Evolutionary conservation across 2,888 invertebrate genomes (phyloP), one percentile per base, ranked within the genome.

Genomic region (Monoplex corrugatus): DNA sequence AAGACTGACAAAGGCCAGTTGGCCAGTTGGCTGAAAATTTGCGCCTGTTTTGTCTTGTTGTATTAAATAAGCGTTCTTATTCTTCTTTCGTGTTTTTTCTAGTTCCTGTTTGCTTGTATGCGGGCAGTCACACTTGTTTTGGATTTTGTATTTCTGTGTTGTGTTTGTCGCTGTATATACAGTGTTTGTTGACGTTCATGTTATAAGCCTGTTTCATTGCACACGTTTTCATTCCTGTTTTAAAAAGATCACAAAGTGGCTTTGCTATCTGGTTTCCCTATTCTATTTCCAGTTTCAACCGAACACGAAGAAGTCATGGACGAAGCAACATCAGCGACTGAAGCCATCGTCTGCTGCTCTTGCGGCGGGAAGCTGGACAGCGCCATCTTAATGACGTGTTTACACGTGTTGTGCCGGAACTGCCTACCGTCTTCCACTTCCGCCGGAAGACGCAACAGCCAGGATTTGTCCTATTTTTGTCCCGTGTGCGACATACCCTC

Each of bases 301-400:
- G 35, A 16, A 78, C 38, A 8, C 10, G 38, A 8, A 35, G 13
- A 38, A 38, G 28, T 57, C 35, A 84, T 84, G 84, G 57, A 50
- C 1, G 75, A 75, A 19, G 78, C 38, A 44, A 28, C 35, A 35
- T 23, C 85, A 19, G 28, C 72, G 0, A 1, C 57, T 28, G 87
- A 78, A 38, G 38, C 86, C 1, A 35, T 85, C 5, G 43, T 38
- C 16, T 89, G 89, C 38, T 40, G 87, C 6, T 63, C 85, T 6
- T 89, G 89, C 45, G 78, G 78, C 28, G 80, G 80, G 3, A 32
- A 45, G 2, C 57, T 86, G 35, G 78, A 75, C 63, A 68, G 50
- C n/a, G 68, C 89, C 44, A 84, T 72, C 45, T 40, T 91, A n/a
- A 83, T 91, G 78, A 89, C 91, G n/a, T 91, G 91, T 82, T 88